Conservation (phyloP, 2,113 vertebrate genomes). For the Colaptes auratus region DNA sequence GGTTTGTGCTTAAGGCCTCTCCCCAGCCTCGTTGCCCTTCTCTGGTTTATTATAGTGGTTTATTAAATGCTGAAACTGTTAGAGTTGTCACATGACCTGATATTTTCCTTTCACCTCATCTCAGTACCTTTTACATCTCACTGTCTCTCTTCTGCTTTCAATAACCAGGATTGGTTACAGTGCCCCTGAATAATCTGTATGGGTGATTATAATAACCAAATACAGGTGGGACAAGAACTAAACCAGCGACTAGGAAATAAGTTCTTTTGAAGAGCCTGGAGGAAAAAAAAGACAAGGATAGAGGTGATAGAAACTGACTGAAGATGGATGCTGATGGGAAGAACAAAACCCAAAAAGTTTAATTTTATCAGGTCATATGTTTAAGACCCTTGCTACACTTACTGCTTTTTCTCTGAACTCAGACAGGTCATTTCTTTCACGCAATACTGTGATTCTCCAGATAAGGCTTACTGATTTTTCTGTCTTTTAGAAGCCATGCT, state of each 20-base stretch:
- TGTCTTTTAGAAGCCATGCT: not conserved
- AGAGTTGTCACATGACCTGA: not conserved
- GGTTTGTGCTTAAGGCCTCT: too few species aligned
- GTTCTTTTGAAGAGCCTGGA: too few species aligned
- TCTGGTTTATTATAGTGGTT: not conserved
- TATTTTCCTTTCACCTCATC: not conserved
- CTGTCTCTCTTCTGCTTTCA: not conserved
- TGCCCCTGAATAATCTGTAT: not conserved
- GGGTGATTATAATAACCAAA: not conserved
- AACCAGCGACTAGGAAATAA: too few species aligned
- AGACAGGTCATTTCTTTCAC: not conserved
- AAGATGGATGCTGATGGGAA: too few species aligned
- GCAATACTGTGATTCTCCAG: not conserved
- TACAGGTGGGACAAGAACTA: too few species aligned
- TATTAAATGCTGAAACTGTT: not conserved
- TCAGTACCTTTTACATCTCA: not conserved
- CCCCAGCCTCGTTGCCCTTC: too few species aligned
- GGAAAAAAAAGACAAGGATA: too few species aligned
- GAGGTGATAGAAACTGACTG: too few species aligned
- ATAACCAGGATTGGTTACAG: not conserved
- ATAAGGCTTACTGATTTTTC: not conserved
- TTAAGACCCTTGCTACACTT: not conserved
- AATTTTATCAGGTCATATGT: not conserved
- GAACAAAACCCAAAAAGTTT: too few species aligned
- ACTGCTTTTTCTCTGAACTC: not conserved